Evolutionary conservation across 2,113 vertebrate genomes (phyloP), one percentile per base, ranked within the genome.

Genomic region (Copsychus sechellarum): DNA sequence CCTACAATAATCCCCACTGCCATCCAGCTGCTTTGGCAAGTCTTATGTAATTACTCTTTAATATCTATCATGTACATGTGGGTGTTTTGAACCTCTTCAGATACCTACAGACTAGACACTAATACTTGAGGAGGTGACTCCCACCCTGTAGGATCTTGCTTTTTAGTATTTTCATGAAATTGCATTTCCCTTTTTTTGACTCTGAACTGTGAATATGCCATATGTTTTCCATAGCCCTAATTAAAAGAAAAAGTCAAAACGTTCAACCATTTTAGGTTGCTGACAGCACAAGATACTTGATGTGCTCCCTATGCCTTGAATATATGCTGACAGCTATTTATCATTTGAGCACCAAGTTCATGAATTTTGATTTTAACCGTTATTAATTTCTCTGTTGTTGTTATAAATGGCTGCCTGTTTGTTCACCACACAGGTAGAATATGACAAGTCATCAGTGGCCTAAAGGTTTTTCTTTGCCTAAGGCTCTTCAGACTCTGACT

Each of bases 381-480:
- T 77, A 91, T 84, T 96, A 17, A 80, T 95, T 96, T 96, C 91
- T 79, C 71, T 86, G 29, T 24, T 89, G 42, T 71, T 92, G 53
- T 95, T 92, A 84, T 84, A 95, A 96, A 91, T 15, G 24, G 48
- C 57, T 92, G 24, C 24, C 64, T 91, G 43, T 67, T 80, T 93
- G 29, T 80, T 40, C 47, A 42, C 19, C 14, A 57, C 66, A 78
- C 24, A 88, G 79, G 71, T 48, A 87, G 56, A 92, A 86, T 81
- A 90, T 69, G 67, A 88, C 54, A 96, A 98, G 61, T 45, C 90
- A 95, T 95, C 85, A 69, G 82, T 81, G 16, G 11, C 57, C 87
- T 96, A 92, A 97, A 97, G 69, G 29, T 43, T 96, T 97, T 96
- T 82, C 65, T 91, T 96, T 90, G 45, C 64, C 93, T 81, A 93